These are phyloP conservation scores for Hiodon alosoides DNA, from an alignment of 2,113 vertebrate genomes.

Conservation along the genomic window DNA sequence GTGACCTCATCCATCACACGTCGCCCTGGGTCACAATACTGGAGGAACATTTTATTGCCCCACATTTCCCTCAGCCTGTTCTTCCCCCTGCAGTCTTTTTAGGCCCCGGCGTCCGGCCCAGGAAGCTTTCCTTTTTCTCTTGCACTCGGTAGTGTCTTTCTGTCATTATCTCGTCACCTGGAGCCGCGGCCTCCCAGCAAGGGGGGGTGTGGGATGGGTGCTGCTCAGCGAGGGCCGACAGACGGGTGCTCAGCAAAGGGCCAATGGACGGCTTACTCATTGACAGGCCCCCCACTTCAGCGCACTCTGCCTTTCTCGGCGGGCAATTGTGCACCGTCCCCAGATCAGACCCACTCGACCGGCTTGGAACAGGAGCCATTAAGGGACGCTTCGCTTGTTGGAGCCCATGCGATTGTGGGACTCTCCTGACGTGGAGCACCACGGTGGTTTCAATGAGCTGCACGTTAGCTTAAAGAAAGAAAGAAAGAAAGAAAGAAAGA, in stretches of 20 bases:
- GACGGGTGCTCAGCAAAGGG: not conserved
- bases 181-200: constrained; percentile 50
- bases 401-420: constrained; percentile 37
- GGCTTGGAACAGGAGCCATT: constrained; percentile 37
- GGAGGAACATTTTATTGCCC: constrained; percentile 77
- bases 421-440: constrained; percentile 46
- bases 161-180: constrained; percentile 72
- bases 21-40: constrained; percentile 75
- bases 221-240: constrained; percentile 31
- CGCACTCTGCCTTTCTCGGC: constrained; percentile 11
- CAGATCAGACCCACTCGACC: constrained; percentile 41
- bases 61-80: constrained; percentile 63
- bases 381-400: constrained; percentile 41
- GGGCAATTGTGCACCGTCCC: not conserved
- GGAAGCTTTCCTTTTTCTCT: constrained; percentile 51
- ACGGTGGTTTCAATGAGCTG: constrained; percentile 24
- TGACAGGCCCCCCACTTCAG: constrained; percentile 56
- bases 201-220: constrained; percentile 29
- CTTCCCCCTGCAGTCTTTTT: constrained; percentile 60
- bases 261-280: constrained; percentile 63
- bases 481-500: not conserved
- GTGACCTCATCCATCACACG: constrained; percentile 74
- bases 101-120: constrained; percentile 60
- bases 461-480: constrained; percentile 31
- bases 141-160: constrained; percentile 55